Percentiles rank a stretch among this genome's conserved stretches.
phyloP scores from a whole-genome alignment of 2,888 invertebrate species.

The Macrophya alboannulata region DNA sequence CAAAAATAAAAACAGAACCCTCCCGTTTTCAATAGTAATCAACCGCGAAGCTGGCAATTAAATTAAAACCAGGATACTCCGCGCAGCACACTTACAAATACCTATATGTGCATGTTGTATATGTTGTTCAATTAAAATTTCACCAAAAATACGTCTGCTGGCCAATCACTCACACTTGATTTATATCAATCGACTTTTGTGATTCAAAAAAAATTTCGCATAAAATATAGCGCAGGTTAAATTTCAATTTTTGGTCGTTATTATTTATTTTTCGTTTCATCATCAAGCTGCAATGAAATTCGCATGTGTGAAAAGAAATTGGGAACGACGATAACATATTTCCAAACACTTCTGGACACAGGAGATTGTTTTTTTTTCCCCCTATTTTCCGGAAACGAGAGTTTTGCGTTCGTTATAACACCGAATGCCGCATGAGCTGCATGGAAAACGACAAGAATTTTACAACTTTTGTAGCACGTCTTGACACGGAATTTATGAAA shows the following conservation, averaged over 20 bases:
- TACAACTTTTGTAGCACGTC: conserved; percentile 49
- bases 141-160: conserved; percentile 9
- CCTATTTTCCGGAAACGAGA: background rate
- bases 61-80: conserved; percentile 16
- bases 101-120: background rate
- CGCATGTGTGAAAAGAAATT: too few relatives aligned
- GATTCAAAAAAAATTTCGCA: background rate
- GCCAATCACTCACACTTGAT: conserved; percentile 35
- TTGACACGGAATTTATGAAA: conserved; percentile 72
- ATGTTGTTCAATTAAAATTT: conserved; percentile 10
- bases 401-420: background rate
- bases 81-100: background rate
- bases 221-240: background rate
- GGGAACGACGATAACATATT: too few relatives aligned
- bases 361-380: too few relatives aligned
- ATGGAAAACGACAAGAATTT: conserved; percentile 39
- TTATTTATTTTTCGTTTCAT: background rate
- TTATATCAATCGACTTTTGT: conserved; percentile 33
- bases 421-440: background rate
- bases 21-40: conserved; percentile 27
- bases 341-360: too few relatives aligned
- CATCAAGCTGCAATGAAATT: background rate
- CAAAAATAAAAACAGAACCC: background rate
- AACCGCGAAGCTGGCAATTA: conserved; percentile 37
- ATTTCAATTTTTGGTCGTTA: background rate